phyloP scores from a whole-genome alignment of 2,113 vertebrate genomes.

The Xiphorhynchus elegans region DNA sequence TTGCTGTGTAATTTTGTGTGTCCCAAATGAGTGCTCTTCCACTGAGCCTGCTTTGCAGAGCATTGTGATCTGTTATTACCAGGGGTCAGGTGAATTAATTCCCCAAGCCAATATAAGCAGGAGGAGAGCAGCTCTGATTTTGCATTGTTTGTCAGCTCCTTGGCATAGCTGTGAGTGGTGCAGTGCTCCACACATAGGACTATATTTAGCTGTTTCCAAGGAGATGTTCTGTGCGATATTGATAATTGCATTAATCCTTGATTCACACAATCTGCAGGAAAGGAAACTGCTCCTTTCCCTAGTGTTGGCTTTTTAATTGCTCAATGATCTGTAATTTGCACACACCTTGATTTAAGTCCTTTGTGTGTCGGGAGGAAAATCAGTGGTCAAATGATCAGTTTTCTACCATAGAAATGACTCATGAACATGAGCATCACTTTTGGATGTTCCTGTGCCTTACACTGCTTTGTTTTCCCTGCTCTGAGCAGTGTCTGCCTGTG shows the following conservation, averaged over 20 bases:
- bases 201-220: slow-evolving; percentile 79
- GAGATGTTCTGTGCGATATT: slow-evolving; percentile 73
- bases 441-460: neutral
- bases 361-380: neutral
- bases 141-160: slow-evolving; percentile 53
- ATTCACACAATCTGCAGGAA: slow-evolving; percentile 63
- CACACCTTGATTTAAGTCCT: neutral
- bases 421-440: neutral
- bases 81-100: neutral
- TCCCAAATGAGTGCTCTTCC: neutral
- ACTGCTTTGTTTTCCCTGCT: neutral
- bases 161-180: slow-evolving; percentile 60
- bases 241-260: slow-evolving; percentile 75
- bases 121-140: slow-evolving; percentile 9
- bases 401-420: neutral
- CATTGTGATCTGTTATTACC: neutral
- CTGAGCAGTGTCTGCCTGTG: neutral
- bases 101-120: neutral
- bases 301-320: slow-evolving; percentile 49
- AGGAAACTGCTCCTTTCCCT: slow-evolving; percentile 58
- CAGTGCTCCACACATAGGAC: slow-evolving; percentile 38
- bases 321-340: neutral
- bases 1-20: neutral
- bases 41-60: neutral
- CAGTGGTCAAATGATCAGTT: neutral